phyloP scores from a whole-genome alignment of 2,113 vertebrate genomes.

The Mirza zaza region DNA sequence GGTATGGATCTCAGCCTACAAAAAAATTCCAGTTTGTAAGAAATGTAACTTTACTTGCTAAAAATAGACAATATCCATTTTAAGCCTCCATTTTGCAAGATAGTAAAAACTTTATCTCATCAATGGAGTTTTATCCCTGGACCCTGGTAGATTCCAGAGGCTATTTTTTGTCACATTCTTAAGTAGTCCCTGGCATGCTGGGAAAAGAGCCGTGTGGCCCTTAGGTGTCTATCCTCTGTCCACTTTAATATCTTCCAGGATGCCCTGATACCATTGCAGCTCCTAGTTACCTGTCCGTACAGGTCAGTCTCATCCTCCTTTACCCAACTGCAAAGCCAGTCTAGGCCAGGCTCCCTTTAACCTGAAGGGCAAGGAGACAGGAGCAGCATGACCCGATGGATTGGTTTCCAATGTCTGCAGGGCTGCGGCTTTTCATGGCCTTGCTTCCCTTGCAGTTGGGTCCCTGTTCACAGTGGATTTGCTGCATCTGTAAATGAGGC shows the following conservation, averaged over 20 bases:
- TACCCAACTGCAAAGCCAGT: background rate
- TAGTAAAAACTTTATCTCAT: background rate
- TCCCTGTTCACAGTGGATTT: accelerated
- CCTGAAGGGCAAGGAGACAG: background rate
- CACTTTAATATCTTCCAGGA: background rate
- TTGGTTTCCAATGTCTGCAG: background rate
- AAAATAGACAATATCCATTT: background rate
- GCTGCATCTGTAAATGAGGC: background rate
- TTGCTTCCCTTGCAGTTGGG: background rate
- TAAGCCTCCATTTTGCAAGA: background rate
- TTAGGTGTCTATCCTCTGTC: background rate
- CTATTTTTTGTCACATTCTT: background rate
- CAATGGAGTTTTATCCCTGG: background rate
- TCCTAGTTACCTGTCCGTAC: background rate
- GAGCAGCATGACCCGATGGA: accelerated
- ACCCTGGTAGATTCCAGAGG: background rate
- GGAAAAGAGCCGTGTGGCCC: background rate
- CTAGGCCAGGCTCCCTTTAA: background rate
- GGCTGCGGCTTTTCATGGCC: background rate
- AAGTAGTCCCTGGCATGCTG: background rate
- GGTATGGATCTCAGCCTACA: background rate
- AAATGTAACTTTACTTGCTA: background rate
- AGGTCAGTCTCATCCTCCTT: background rate
- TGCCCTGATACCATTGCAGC: background rate
- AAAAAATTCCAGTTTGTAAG: background rate